Evolutionary conservation across 2,888 invertebrate genomes (phyloP), one percentile per base, ranked within the genome.

Genomic region (Synergus gifuensis): DNA sequence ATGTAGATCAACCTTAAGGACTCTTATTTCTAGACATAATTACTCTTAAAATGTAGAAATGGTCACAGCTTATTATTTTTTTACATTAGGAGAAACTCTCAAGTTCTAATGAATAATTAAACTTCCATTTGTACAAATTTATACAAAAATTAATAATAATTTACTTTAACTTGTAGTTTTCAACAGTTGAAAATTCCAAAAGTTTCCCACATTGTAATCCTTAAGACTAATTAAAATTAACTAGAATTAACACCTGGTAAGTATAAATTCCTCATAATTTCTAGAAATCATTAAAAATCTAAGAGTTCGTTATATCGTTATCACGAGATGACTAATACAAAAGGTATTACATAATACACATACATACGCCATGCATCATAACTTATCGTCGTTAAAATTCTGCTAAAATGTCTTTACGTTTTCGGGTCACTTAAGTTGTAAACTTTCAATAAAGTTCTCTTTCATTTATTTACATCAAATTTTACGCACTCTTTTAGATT

Each of bases 21-120:
- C 46, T 46, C 46, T 46, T 67, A 46, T 46, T 67, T 49, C 8
- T 69, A 46, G 2, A 9, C 54, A 73, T 36, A 73, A 73, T 73
- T 73, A 73, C n/a, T 73, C 73, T 73, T 73, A 73, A 73, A 73
- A 54, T 49, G 67, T 73, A 73, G 36, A 69, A 73, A 73, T 73
- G 73, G 73, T 73, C 73, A 73, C 73, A 73, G 73, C 73, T 73
- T 73, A 73, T 73, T 73, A 73, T 46, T 73, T 73, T 9, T 7
- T 28, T 54, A 73, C 54, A 54, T 49, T 73, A n/a, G 8, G 36
- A 49, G 54, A 73, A 54, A 54, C 49, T 73, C 9, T 54, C 36
- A 14, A 73, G 28, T 73, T 49, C 12, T 22, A 60, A 60, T 60
- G 18, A 60, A 60, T 22, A 22, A 60, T 60, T 60, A 54, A 54